Percentiles rank a stretch among this genome's conserved stretches.
Conservation (phyloP, 2,888 invertebrate genomes). For the Noctua janthe region DNA sequence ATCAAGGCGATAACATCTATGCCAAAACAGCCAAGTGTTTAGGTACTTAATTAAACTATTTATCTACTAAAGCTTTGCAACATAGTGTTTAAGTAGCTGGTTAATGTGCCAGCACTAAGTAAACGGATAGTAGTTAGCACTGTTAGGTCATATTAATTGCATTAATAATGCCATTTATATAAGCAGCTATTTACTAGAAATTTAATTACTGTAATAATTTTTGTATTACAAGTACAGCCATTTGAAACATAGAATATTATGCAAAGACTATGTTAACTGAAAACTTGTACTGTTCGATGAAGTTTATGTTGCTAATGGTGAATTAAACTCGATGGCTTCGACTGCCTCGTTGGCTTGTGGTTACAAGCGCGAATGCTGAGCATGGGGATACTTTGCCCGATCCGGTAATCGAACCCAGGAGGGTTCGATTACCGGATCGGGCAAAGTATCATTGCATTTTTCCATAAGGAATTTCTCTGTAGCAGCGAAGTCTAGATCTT, state of each 20-base stretch:
- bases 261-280: background rate
- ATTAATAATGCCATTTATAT: conserved; percentile 50
- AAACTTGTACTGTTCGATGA: background rate
- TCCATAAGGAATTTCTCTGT: no score
- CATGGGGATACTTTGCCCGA: no score
- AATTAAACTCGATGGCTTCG: no score
- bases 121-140: conserved; percentile 10
- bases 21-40: conserved; percentile 41
- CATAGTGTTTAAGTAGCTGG: conserved; percentile 13
- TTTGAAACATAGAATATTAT: conserved; percentile 35
- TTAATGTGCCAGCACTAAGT: conserved; percentile 36
- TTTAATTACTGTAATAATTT: conserved; percentile 46
- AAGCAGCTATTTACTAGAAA: conserved; percentile 7
- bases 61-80: conserved; percentile 36
- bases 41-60: conserved; percentile 28
- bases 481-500: no score
- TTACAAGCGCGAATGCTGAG: no score
- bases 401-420: no score
- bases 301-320: background rate
- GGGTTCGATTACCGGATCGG: no score
- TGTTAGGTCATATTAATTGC: conserved; percentile 44
- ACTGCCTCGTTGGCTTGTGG: no score
- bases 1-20: conserved; percentile 42
- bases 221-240: conserved; percentile 7
- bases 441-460: fast-evolving